Percentiles rank a stretch among this genome's conserved stretches.
phyloP scores from a whole-genome alignment of 1,140 invertebrate species.

The Drosophila nigrodunni region DNA sequence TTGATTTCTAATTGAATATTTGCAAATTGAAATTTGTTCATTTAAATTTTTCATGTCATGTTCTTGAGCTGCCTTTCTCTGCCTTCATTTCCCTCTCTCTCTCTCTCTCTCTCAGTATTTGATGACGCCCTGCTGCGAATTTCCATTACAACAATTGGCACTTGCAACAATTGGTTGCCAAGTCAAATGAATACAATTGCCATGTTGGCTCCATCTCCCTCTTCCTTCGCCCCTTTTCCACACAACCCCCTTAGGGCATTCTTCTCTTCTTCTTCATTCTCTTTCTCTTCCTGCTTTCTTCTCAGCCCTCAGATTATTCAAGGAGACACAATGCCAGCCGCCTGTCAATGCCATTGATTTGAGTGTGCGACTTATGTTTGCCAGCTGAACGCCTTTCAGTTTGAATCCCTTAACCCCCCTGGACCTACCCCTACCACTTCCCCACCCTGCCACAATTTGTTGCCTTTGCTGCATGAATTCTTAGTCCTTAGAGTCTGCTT shows the following conservation, averaged over 20 bases:
- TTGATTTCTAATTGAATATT: slow-evolving; percentile 35
- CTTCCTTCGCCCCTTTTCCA: background rate
- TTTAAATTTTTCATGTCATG: slow-evolving; percentile 37
- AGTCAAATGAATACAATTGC: slow-evolving; percentile 80
- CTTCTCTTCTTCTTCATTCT: slow-evolving; percentile 30
- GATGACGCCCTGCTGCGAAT: slow-evolving; percentile 67
- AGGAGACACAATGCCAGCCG: slow-evolving; percentile 59
- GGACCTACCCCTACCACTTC: background rate
- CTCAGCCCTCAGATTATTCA: slow-evolving; percentile 21
- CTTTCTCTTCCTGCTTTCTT: slow-evolving; percentile 34
- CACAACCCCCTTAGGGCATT: background rate
- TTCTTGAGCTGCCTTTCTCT: slow-evolving; percentile 21
- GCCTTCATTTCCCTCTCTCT: slow-evolving; percentile 3
- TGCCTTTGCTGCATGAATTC: slow-evolving; percentile 11
- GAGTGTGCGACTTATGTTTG: slow-evolving; percentile 79
- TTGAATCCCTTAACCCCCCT: slow-evolving; percentile 12
- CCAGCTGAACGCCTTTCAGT: slow-evolving; percentile 73
- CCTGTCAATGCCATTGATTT: slow-evolving; percentile 78
- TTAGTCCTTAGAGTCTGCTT: slow-evolving; percentile 18
- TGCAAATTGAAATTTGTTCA: slow-evolving; percentile 36
- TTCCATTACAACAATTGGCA: slow-evolving; percentile 67
- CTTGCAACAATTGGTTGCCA: slow-evolving; percentile 74
- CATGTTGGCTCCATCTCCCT: slow-evolving; percentile 1
- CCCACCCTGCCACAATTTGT: background rate
- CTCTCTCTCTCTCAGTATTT: slow-evolving; percentile 33